Evolutionary conservation across 2,888 invertebrate genomes (phyloP).

Genomic region (Drosophila silvestris): DNA sequence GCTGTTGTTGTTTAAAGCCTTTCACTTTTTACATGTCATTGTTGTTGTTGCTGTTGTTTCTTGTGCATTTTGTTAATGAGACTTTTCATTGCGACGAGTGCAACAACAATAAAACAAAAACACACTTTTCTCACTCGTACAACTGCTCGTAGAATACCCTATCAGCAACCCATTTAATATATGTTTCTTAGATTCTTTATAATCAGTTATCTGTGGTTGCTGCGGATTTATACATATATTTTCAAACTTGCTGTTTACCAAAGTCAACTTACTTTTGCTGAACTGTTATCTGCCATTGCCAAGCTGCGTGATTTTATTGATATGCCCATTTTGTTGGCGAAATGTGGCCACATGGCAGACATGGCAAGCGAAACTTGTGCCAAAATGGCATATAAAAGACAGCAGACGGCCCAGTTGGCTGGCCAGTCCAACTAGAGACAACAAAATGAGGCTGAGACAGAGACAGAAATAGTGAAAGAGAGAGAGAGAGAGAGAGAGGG

Average conservation of each 20-base stretch:
- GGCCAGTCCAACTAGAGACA: constrained; percentile 20
- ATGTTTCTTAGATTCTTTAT: no score
- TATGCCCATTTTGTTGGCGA: background rate
- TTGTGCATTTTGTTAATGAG: constrained; percentile 67
- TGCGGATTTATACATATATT: no score
- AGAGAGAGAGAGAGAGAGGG: background rate
- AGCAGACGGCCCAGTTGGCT: constrained; percentile 26
- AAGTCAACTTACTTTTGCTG: background rate
- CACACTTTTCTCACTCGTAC: background rate
- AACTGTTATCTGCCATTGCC: background rate
- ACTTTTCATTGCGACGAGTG: constrained; percentile 39
- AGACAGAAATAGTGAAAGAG: background rate
- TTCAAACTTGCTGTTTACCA: background rate
- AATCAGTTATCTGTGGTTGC: background rate
- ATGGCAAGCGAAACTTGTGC: constrained; percentile 53
- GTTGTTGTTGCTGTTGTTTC: constrained; percentile 19
- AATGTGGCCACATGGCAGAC: constrained; percentile 34
- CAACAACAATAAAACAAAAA: constrained; percentile 33
- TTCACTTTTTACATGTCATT: background rate
- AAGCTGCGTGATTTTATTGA: background rate
- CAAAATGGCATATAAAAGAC: constrained; percentile 69
- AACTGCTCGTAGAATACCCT: constrained; percentile 11
- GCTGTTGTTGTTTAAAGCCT: no score
- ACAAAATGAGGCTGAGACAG: background rate
- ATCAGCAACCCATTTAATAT: background rate